A percentile compares a stretch with the other conserved stretches of the same genome.
These are phyloP conservation scores for Peromyscus maniculatus DNA, from an alignment of 2,113 vertebrate genomes.

Conservation along the genomic window DNA sequence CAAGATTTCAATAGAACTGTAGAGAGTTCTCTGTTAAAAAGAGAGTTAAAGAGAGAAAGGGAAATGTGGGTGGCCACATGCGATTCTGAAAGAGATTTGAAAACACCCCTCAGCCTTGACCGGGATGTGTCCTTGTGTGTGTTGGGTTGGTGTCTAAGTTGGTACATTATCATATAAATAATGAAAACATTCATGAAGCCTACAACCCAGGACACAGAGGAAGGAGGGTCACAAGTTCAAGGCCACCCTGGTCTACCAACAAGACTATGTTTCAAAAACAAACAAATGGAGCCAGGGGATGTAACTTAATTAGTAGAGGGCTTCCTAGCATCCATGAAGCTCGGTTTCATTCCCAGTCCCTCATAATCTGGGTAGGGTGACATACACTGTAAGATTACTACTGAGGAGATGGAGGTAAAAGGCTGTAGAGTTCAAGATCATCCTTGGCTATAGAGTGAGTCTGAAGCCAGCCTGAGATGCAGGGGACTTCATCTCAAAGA, in stretches of 20 bases:
- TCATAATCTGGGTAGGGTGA: background rate
- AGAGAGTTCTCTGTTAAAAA: too few relatives aligned
- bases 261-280: background rate
- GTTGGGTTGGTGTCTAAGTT: background rate
- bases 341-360: background rate
- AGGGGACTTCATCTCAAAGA: background rate
- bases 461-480: background rate
- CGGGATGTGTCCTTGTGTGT: background rate
- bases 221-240: background rate
- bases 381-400: background rate
- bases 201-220: background rate
- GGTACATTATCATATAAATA: background rate
- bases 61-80: background rate
- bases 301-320: background rate
- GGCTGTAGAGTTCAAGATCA: background rate
- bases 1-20: background rate
- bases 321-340: background rate
- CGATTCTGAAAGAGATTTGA: background rate
- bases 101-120: background rate
- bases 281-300: background rate
- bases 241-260: background rate
- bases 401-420: background rate
- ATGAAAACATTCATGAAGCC: background rate
- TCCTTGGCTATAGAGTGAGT: background rate
- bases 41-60: background rate